phyloP scores from a whole-genome alignment of 2,797 vertebrate genomes.

The Clarias fuscus region DNA sequence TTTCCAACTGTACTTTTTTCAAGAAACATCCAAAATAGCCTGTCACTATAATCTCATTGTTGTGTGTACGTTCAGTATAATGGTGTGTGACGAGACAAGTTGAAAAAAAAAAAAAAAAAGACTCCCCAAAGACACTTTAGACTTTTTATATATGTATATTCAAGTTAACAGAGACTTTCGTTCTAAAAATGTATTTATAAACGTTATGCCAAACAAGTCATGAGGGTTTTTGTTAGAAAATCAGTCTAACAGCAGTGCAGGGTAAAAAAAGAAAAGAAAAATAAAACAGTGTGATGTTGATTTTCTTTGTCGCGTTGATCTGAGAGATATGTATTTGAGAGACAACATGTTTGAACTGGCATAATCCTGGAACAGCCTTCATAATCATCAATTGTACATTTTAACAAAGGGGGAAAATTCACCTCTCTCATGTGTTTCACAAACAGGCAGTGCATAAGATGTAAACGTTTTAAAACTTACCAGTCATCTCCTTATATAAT shows the following conservation, averaged over 20 bases:
- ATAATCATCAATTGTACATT: not conserved
- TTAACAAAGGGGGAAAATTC: not conserved
- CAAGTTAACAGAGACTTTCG: not conserved
- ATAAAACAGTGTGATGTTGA: not conserved
- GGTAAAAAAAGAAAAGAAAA: not conserved
- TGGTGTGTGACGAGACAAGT: too few relatives aligned
- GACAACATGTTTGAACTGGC: not conserved
- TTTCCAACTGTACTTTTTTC: too few relatives aligned
- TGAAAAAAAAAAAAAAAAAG: not conserved
- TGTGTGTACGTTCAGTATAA: too few relatives aligned
- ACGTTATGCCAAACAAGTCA: not conserved
- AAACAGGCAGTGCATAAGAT: not conserved
- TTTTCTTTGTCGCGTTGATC: not conserved
- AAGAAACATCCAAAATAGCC: too few relatives aligned
- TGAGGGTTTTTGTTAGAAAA: not conserved
- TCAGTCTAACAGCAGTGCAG: not conserved
- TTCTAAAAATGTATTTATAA: not conserved
- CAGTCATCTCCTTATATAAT: not conserved
- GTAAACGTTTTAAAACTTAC: not conserved
- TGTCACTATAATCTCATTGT: too few relatives aligned
- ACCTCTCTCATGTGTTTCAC: not conserved
- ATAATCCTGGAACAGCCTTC: not conserved
- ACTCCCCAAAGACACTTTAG: not conserved
- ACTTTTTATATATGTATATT: not conserved
- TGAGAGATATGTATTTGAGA: not conserved